Percentiles rank a stretch among this genome's conserved stretches.
Conservation (phyloP, 2,888 invertebrate genomes). For the Diaprepes abbreviatus region DNA sequence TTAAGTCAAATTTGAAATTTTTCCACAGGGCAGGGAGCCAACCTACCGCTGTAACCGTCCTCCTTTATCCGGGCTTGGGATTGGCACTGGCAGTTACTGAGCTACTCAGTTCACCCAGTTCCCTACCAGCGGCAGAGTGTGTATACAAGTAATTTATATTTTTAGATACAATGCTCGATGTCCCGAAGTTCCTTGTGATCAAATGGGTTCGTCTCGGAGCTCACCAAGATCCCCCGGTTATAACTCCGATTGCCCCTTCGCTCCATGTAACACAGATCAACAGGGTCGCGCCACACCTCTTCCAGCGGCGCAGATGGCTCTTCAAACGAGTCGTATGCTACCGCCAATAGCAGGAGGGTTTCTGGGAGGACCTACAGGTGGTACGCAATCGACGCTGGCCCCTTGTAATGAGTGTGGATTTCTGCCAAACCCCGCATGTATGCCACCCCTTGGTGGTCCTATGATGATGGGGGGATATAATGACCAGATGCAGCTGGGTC, state of each 20-base stretch:
- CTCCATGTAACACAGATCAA: conserved; percentile 31
- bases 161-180: conserved; percentile 37
- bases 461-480: conserved; percentile 15
- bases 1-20: no score
- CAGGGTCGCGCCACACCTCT: conserved; percentile 27
- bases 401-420: conserved; percentile 55
- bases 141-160: no score
- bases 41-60: no score
- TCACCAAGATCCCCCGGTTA: neutral
- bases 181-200: conserved; percentile 50
- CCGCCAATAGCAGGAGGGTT: conserved; percentile 15
- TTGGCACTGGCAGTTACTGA: no score
- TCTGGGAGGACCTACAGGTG: neutral
- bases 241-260: conserved; percentile 9
- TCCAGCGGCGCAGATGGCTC: neutral
- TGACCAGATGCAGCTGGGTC: conserved; percentile 1
- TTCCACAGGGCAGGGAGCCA: no score
- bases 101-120: no score
- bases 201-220: neutral
- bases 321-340: neutral
- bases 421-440: conserved; percentile 45
- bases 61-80: no score
- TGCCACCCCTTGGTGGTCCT: conserved; percentile 23
- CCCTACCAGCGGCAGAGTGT: no score
- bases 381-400: conserved; percentile 35